A percentile compares a stretch with the other conserved stretches of the same genome.
These are phyloP conservation scores for Ganaspis brasiliensis DNA, from an alignment of 2,888 invertebrate species.

Conservation along the genomic window DNA sequence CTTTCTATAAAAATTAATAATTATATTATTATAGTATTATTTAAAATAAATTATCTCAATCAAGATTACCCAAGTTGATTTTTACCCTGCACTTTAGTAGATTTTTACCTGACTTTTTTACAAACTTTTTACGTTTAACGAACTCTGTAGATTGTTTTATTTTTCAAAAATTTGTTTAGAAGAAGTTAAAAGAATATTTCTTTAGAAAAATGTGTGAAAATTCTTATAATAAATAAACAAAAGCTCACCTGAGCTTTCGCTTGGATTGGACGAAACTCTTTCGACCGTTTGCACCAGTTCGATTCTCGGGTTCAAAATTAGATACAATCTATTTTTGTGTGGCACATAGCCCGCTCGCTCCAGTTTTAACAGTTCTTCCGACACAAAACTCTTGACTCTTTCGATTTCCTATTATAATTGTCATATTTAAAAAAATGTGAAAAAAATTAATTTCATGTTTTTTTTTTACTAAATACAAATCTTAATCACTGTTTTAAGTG, in stretches of 20 bases:
- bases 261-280: background rate
- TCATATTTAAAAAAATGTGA: background rate
- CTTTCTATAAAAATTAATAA: background rate
- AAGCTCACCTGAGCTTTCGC: background rate
- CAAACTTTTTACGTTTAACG: no score
- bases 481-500: no score
- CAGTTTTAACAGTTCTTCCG: slow-evolving; percentile 71
- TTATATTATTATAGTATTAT: background rate
- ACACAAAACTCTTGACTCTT: slow-evolving; percentile 57
- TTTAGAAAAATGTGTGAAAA: background rate
- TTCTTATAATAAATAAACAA: background rate
- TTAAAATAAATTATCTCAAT: no score
- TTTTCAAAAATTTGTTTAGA: no score
- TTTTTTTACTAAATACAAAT: background rate
- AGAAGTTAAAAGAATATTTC: no score
- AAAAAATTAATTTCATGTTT: background rate
- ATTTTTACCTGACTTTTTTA: no score
- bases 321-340: slow-evolving; percentile 78
- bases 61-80: no score
- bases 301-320: slow-evolving; percentile 79
- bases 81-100: no score
- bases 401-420: slow-evolving; percentile 49
- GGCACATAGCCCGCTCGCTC: slow-evolving; percentile 72
- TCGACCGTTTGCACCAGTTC: slow-evolving; percentile 66
- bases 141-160: no score